Evolutionary conservation across 2,113 vertebrate genomes (phyloP).

Genomic region (Callorhinus ursinus): DNA sequence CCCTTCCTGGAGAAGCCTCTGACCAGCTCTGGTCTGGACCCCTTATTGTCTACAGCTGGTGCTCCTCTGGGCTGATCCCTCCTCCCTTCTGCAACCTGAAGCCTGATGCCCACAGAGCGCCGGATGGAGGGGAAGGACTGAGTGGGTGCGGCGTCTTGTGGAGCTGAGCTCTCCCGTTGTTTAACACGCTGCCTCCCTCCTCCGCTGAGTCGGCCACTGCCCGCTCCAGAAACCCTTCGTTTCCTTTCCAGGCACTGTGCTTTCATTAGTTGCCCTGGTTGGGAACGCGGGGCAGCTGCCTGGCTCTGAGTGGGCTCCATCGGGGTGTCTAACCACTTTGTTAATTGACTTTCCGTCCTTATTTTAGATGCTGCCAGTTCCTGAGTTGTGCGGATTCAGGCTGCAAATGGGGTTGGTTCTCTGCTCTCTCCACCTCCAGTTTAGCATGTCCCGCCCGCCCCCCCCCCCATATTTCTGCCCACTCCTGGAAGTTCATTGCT

Average conservation of each 20-base stretch:
- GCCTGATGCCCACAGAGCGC: background rate
- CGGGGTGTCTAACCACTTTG: background rate
- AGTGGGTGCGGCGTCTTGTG: accelerated
- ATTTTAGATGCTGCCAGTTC: background rate
- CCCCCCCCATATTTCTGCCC: background rate
- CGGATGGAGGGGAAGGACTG: background rate
- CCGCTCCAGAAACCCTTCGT: background rate
- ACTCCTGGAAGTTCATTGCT: background rate
- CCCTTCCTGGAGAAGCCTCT: background rate
- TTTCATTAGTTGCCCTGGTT: background rate
- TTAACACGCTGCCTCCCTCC: background rate
- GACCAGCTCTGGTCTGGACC: background rate
- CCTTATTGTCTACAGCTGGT: accelerated
- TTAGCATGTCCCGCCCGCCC: background rate
- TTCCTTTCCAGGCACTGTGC: background rate
- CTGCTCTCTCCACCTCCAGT: background rate
- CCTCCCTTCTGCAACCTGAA: background rate
- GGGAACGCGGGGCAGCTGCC: background rate
- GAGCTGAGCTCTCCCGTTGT: background rate
- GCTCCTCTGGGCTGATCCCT: background rate
- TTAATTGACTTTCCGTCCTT: background rate
- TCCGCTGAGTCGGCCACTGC: too few relatives aligned
- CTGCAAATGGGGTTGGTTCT: background rate
- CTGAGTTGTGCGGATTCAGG: background rate
- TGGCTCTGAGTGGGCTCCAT: accelerated